phyloP scores from a whole-genome alignment of 2,888 invertebrate genomes.

The Tuta absoluta region DNA sequence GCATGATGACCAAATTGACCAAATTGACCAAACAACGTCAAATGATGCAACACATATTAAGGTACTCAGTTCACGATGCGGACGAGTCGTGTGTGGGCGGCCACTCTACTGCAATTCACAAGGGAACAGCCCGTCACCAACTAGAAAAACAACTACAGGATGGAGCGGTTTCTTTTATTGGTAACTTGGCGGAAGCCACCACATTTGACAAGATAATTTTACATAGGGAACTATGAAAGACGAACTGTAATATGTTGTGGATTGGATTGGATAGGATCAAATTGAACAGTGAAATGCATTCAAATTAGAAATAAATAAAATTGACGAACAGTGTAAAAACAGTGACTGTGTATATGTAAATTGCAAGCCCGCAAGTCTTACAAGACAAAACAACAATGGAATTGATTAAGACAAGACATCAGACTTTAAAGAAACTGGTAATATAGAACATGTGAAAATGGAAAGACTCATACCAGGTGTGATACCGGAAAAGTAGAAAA shows the following conservation, averaged over 20 bases:
- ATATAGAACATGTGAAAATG: background rate
- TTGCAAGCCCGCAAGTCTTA: no score
- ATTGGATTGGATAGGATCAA: background rate
- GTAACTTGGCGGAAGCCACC: conserved; percentile 13
- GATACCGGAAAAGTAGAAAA: background rate
- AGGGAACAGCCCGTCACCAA: conserved; percentile 1
- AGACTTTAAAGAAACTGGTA: background rate
- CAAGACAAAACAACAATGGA: background rate
- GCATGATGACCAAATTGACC: background rate
- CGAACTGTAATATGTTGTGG: background rate
- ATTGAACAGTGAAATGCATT: background rate
- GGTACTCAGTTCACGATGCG: conserved; percentile 23
- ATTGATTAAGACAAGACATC: background rate
- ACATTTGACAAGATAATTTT: conserved; percentile 11
- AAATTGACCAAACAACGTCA: background rate
- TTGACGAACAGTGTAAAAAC: no score
- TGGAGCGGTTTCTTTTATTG: conserved; percentile 21
- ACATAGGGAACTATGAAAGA: background rate
- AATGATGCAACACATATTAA: conserved; percentile 28
- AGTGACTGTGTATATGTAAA: no score
- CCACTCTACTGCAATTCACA: background rate
- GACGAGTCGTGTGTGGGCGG: conserved; percentile 30
- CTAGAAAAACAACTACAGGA: conserved; percentile 31
- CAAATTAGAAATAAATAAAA: no score
- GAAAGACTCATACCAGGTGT: background rate